Conservation (phyloP, 2,888 invertebrate species). For the Sarcophaga rosellei region DNA sequence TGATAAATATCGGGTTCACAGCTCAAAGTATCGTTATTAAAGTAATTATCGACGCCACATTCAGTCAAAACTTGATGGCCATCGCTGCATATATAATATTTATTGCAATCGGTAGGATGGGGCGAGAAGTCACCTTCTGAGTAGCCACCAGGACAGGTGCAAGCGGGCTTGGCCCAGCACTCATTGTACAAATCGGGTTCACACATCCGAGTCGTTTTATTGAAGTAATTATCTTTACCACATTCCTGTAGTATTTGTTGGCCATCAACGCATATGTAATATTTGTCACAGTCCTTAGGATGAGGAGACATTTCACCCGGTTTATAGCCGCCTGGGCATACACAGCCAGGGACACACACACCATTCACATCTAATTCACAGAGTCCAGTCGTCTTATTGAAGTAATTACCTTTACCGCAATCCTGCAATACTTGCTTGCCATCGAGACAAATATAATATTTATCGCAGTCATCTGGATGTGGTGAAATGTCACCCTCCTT, state of each 20-base stretch:
- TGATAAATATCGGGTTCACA: constrained; percentile 72
- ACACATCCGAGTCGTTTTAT: constrained; percentile 17
- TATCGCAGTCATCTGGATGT: constrained; percentile 58
- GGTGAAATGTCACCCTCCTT: constrained; percentile 67
- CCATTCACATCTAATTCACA: constrained; percentile 42
- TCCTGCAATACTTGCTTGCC: constrained; percentile 22
- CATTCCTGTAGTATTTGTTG: constrained; percentile 70
- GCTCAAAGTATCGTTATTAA: constrained; percentile 63
- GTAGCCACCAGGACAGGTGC: constrained; percentile 71
- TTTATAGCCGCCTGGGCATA: constrained; percentile 46
- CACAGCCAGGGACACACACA: constrained; percentile 43
- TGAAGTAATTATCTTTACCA: constrained; percentile 44
- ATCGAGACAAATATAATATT: constrained; percentile 44
- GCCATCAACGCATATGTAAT: constrained; percentile 72
- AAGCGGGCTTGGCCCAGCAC: constrained; percentile 50
- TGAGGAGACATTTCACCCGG: constrained; percentile 66
- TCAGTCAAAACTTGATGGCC: constrained; percentile 70
- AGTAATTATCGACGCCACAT: constrained; percentile 75
- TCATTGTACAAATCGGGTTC: constrained; percentile 37
- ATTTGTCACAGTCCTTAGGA: constrained; percentile 71
- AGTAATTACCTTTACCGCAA: constrained; percentile 70
- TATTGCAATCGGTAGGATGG: constrained; percentile 72
- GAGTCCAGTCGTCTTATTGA: constrained; percentile 41
- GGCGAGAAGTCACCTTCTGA: constrained; percentile 70
- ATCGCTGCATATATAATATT: constrained; percentile 72